Percentiles rank a stretch among this genome's conserved stretches.
Conservation (phyloP, 2,113 vertebrate genomes). For the Macroglossus sobrinus region DNA sequence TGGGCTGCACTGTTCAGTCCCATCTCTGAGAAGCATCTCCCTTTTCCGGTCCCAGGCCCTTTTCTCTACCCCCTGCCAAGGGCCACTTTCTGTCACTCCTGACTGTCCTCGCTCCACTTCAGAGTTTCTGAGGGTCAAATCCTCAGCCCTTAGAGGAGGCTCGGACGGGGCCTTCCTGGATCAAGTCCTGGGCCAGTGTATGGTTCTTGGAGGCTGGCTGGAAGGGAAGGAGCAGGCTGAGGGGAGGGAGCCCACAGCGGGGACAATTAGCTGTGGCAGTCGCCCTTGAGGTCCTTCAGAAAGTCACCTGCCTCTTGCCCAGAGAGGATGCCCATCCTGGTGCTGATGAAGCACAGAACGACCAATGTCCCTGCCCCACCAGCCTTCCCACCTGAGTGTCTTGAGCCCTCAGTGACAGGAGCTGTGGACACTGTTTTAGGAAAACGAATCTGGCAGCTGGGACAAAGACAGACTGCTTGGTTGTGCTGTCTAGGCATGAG, state of each 20-base stretch:
- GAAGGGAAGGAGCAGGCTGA: neutral
- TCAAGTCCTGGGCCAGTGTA: neutral
- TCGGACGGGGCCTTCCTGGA: neutral
- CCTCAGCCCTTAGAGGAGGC: neutral
- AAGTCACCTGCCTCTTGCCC: neutral
- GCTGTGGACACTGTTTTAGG: neutral
- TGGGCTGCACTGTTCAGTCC: neutral
- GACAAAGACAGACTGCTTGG: neutral
- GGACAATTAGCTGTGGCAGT: neutral
- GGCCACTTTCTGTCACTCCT: neutral
- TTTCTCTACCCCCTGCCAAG: neutral
- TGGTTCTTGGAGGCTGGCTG: neutral
- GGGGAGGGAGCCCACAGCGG: neutral
- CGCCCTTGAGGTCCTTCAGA: neutral
- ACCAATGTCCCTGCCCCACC: neutral
- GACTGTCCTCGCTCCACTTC: neutral
- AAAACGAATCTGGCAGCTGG: neutral
- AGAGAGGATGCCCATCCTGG: neutral
- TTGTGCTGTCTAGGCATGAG: neutral
- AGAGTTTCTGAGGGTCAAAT: neutral
- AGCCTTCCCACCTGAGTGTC: neutral
- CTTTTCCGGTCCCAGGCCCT: neutral
- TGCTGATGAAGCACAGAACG: neutral
- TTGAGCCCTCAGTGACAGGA: neutral
- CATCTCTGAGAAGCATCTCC: neutral